Conservation (phyloP, 2,113 vertebrate species). For the Desmodus rotundus region DNA sequence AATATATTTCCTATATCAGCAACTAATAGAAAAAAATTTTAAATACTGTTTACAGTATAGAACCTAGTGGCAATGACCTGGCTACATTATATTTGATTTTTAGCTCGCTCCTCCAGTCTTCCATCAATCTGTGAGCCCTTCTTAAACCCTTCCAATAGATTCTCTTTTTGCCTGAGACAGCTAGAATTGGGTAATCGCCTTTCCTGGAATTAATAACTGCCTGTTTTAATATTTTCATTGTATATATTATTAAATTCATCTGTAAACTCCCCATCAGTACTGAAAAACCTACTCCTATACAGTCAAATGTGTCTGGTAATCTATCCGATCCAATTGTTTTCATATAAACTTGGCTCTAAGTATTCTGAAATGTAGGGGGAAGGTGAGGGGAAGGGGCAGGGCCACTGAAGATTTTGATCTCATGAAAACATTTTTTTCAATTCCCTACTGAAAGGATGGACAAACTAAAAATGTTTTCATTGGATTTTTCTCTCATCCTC, state of each 20-base stretch:
- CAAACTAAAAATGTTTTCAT: not conserved
- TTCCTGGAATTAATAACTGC: not conserved
- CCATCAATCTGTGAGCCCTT: not conserved
- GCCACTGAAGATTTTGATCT: not conserved
- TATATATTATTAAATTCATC: not conserved
- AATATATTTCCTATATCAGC: not conserved
- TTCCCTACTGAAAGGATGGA: not conserved
- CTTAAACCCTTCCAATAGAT: not conserved
- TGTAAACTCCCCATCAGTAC: not conserved
- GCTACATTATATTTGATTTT: not conserved
- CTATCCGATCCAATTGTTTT: not conserved
- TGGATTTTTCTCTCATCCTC: not conserved
- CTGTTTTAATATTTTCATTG: not conserved
- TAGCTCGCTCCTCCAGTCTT: not conserved
- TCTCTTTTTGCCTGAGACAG: not conserved
- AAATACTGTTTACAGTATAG: not conserved
- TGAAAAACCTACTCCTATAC: not conserved
- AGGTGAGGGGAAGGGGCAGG: not conserved
- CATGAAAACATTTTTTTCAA: not conserved
- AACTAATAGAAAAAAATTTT: not conserved
- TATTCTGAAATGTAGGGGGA: not conserved
- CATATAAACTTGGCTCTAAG: not conserved
- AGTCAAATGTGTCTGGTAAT: not conserved
- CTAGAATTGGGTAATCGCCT: not conserved
- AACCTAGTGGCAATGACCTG: not conserved